A percentile compares a stretch with the other conserved stretches of the same genome.
Conservation (phyloP, 2,888 invertebrate species). For the Eupithecia inturbata region DNA sequence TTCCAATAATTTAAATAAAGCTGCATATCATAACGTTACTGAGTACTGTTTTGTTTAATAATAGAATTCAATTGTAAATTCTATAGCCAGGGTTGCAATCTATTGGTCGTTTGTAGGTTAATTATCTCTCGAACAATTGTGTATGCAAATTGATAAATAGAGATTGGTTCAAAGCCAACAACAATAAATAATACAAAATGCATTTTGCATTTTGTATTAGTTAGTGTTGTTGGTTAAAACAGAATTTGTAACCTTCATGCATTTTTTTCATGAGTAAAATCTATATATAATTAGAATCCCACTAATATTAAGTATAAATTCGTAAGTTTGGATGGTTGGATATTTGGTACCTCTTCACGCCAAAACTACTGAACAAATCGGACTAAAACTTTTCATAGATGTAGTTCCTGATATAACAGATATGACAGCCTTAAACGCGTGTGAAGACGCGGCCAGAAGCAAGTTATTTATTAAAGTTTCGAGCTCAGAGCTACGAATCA, state of each 20-base stretch:
- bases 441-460: background rate
- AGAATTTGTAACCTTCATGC: no score
- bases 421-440: background rate
- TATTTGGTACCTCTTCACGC: background rate
- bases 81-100: background rate
- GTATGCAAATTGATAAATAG: background rate
- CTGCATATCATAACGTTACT: background rate
- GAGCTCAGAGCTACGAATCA: conserved; percentile 24
- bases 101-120: background rate
- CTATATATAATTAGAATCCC: no score
- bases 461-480: conserved; percentile 5
- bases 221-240: background rate
- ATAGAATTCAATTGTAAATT: background rate
- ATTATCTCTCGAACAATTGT: background rate
- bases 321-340: background rate
- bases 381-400: background rate
- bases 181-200: no score
- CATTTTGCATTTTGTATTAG: background rate
- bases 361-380: background rate
- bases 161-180: background rate
- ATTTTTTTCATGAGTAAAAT: no score
- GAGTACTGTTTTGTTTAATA: background rate
- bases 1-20: background rate
- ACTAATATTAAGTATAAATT: background rate
- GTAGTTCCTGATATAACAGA: background rate